Evolutionary conservation across 2,888 invertebrate species (phyloP), one percentile per base, ranked within the genome.

Genomic region (Machimus rusticus): DNA sequence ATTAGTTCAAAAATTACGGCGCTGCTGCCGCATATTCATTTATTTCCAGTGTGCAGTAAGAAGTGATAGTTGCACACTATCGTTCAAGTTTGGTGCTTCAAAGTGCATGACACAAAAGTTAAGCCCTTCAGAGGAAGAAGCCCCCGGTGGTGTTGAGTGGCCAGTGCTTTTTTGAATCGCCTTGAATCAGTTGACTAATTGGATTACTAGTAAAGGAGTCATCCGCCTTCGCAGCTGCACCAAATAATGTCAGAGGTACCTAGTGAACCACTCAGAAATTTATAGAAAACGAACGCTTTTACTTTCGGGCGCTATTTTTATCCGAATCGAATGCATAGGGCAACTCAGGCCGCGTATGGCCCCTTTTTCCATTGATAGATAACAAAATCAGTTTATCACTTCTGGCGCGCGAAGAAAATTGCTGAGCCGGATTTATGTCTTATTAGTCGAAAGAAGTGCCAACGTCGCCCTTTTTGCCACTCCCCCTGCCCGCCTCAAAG

Each of bases 191-290:
- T 76, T n/a, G 76, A 16, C 34, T 76, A 76, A 76, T 76, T 76
- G 76, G 76, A 76, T 76, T 76, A 37, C n/a, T 19, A 76, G 1
- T 31, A 16, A n/a, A 39, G 28, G 19, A 34, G 31, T 19, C 8
- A 19, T 34, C 76, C 16, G 37, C 39, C 19, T 5, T 37, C 19
- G 28, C 28, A 76, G n/a, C 14, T 31, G 81, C 51, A 81, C 46
- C 14, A 16, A 34, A 81, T 31, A 81, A 81, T 81, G 81, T 81
- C 81, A 51, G 6, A 81, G 81, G 81, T 81, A 81, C 12, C 4
- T 28, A 66, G 28, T 28, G 12, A 12, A 28, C 9, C 23, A 66
- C 66, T 28, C 12, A 66, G 28, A 66, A 66, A 66, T 66, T 12
- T 28, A 28, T 66, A 28, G 28, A 66, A 66, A 28, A 12, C 5